phyloP scores from a whole-genome alignment of 2,113 vertebrate genomes.

The Arenaria interpres region DNA sequence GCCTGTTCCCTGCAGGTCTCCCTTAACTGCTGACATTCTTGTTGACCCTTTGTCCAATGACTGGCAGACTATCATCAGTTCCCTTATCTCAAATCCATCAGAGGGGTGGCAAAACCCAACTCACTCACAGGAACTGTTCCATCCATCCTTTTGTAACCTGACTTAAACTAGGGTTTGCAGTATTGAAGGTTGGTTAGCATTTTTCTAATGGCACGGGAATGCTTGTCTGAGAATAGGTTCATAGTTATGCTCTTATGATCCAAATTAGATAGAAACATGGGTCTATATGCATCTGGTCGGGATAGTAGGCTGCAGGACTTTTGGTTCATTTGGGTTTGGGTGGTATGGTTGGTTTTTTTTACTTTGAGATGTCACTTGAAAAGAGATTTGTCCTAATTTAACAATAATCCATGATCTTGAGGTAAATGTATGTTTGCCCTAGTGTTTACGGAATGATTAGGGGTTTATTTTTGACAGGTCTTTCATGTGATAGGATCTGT shows the following conservation, averaged over 20 bases:
- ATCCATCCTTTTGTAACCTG: neutral
- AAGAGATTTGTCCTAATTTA: neutral
- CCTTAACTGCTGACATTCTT: neutral
- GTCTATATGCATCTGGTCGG: neutral
- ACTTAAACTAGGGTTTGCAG: neutral
- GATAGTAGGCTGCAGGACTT: neutral
- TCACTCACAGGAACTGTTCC: neutral
- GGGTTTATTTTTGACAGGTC: neutral
- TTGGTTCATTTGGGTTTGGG: neutral
- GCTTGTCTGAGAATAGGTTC: neutral
- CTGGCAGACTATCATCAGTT: neutral
- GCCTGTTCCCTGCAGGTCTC: neutral
- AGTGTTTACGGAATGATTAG: neutral
- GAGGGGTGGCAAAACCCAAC: neutral
- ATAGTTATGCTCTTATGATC: neutral
- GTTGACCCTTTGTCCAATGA: neutral
- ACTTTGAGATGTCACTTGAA: neutral
- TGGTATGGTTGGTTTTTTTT: neutral
- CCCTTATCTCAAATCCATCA: neutral
- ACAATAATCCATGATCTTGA: neutral
- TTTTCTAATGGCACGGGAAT: neutral
- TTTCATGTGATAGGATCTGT: slow-evolving; percentile 15
- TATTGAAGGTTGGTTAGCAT: neutral
- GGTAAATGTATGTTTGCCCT: neutral
- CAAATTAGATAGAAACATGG: neutral